Evolutionary conservation across 2,888 invertebrate genomes (phyloP).

Genomic region (Microplitis deprimator): DNA sequence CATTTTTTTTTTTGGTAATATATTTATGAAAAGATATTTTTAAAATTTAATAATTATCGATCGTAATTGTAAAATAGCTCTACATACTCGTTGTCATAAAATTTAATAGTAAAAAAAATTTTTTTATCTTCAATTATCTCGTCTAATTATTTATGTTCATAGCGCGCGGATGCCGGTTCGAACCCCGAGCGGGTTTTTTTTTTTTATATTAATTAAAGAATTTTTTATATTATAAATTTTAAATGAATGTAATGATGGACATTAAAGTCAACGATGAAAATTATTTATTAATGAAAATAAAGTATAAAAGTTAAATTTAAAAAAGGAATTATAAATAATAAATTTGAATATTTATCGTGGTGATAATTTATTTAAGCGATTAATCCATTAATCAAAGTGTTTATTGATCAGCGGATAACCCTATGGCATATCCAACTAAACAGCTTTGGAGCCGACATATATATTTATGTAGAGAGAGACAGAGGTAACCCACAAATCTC

Average conservation of each 20-base stretch:
- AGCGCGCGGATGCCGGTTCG: neutral
- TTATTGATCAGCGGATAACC: slow-evolving; percentile 8
- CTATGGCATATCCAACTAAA: neutral
- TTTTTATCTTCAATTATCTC: neutral
- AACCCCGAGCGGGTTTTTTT: neutral
- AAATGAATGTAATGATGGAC: too few relatives aligned
- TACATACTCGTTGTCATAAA: neutral
- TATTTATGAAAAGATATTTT: neutral
- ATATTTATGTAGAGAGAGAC: neutral
- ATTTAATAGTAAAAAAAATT: neutral
- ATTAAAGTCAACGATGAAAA: too few relatives aligned
- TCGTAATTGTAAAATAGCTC: neutral
- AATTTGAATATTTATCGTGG: neutral
- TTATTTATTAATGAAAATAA: too few relatives aligned
- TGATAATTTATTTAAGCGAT: neutral
- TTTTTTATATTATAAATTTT: too few relatives aligned
- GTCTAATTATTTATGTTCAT: neutral
- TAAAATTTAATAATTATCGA: neutral
- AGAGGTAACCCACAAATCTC: slow-evolving; percentile 1
- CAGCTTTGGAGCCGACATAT: neutral
- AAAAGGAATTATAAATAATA: too few relatives aligned
- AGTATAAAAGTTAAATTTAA: too few relatives aligned
- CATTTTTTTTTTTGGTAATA: neutral
- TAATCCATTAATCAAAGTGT: neutral
- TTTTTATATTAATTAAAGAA: neutral